Conservation (phyloP, 2,888 invertebrate genomes). For the Heteromyza rotundicornis region DNA sequence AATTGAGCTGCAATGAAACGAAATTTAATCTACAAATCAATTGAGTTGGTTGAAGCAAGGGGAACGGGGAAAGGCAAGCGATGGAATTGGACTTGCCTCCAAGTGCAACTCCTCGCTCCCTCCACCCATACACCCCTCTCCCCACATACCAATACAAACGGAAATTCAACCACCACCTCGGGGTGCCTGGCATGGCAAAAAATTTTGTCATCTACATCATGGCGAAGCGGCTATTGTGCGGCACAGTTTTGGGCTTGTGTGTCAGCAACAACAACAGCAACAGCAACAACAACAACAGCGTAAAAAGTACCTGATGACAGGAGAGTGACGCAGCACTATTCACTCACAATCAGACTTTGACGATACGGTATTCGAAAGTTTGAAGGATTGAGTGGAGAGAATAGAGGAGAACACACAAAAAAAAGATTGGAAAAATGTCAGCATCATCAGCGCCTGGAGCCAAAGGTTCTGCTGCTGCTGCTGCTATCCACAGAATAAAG, state of each 20-base stretch:
- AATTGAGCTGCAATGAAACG: conserved; percentile 20
- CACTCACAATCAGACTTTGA: no score
- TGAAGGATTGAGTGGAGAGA: background rate
- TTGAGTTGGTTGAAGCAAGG: conserved; percentile 11
- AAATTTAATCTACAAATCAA: conserved; percentile 23
- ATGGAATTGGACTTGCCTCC: no score
- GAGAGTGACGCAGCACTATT: no score
- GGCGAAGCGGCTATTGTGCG: background rate
- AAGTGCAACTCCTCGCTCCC: no score
- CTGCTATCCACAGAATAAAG: no score
- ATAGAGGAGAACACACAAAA: no score
- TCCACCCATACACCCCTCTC: background rate
- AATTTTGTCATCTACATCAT: background rate
- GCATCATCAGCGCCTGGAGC: background rate
- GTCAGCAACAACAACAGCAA: background rate
- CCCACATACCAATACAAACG: background rate
- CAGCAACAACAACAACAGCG: no score
- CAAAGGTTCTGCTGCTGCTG: background rate
- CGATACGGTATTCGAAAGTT: no score
- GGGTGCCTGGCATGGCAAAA: no score
- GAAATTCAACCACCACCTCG: background rate
- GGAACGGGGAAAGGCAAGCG: no score
- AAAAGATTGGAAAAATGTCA: background rate
- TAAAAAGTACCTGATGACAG: no score
- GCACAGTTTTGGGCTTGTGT: background rate